Evolutionary conservation across 2,797 vertebrate species (phyloP).

Genomic region (Muscicapa striata): DNA sequence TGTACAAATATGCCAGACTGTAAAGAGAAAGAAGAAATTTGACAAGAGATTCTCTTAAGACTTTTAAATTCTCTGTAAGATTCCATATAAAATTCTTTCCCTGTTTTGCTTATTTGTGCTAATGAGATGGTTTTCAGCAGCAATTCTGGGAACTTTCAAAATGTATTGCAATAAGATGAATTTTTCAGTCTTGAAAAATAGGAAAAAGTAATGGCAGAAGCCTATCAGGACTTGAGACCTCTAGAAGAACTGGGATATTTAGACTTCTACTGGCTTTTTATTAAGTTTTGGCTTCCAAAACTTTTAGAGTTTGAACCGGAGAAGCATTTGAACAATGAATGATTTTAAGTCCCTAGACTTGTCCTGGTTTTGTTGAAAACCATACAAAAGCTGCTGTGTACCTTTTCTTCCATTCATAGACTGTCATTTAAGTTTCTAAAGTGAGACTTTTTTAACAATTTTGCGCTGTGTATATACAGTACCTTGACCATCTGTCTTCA

Average conservation of each 20-base stretch:
- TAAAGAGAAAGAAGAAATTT: background rate
- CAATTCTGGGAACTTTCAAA: background rate
- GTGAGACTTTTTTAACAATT: background rate
- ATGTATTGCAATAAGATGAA: background rate
- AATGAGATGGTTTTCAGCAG: background rate
- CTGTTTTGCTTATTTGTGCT: background rate
- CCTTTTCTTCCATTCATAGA: background rate
- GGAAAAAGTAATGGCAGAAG: background rate
- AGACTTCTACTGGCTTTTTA: background rate
- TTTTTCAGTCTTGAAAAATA: background rate
- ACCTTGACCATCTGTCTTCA: background rate
- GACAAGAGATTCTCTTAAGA: fast-evolving
- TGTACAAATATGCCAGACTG: too few relatives aligned
- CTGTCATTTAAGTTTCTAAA: background rate
- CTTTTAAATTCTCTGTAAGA: background rate
- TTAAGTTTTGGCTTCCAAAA: background rate
- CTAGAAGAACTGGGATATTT: background rate
- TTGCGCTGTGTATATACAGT: background rate
- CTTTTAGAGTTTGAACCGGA: background rate
- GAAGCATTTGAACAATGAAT: background rate
- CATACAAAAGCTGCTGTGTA: background rate
- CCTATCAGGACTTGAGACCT: background rate
- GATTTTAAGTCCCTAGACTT: background rate
- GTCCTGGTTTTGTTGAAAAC: background rate
- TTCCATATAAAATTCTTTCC: background rate